A percentile compares a stretch with the other conserved stretches of the same genome.
These are phyloP conservation scores for Drosophila peninsularis DNA, from an alignment of 2,888 invertebrate genomes.

Conservation along the genomic window DNA sequence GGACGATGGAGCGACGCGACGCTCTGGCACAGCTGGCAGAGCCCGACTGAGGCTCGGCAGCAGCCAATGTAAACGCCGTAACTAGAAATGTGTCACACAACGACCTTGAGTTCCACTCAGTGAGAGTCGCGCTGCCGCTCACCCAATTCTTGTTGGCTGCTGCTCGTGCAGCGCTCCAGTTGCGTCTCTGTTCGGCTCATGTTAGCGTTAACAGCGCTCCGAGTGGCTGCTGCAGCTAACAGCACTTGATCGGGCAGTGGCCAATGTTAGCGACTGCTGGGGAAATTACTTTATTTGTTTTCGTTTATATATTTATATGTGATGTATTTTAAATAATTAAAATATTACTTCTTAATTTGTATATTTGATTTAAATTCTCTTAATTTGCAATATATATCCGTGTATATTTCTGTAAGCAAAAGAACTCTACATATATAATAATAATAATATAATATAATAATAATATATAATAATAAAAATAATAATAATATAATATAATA, in stretches of 20 bases:
- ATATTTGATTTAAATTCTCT: too few species aligned
- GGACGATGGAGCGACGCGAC: conserved; percentile 12
- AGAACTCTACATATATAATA: too few species aligned
- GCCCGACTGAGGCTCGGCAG: conserved; percentile 33
- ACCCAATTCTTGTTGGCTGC: conserved; percentile 37
- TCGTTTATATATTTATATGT: too few species aligned
- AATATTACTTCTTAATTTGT: too few species aligned
- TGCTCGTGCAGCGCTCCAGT: conserved; percentile 7
- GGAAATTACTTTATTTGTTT: too few species aligned
- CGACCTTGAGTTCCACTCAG: conserved; percentile 72
- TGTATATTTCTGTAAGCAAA: too few species aligned
- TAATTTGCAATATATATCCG: too few species aligned
- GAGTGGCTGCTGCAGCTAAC: not conserved
- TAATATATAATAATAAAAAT: too few species aligned
- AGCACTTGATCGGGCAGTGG: conserved; percentile 7
- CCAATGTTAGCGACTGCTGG: too few species aligned
- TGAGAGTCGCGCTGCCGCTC: conserved; percentile 35
- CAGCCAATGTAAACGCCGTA: conserved; percentile 59
- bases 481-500: too few species aligned
- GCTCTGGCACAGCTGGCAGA: conserved; percentile 28
- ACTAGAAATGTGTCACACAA: conserved; percentile 73
- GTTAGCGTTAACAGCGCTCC: conserved; percentile 22
- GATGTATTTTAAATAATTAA: too few species aligned
- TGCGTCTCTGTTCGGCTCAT: conserved; percentile 15
- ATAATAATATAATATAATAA: too few species aligned